These are phyloP conservation scores for Beris morrisii DNA, from an alignment of 2,888 invertebrate species.

Conservation along the genomic window DNA sequence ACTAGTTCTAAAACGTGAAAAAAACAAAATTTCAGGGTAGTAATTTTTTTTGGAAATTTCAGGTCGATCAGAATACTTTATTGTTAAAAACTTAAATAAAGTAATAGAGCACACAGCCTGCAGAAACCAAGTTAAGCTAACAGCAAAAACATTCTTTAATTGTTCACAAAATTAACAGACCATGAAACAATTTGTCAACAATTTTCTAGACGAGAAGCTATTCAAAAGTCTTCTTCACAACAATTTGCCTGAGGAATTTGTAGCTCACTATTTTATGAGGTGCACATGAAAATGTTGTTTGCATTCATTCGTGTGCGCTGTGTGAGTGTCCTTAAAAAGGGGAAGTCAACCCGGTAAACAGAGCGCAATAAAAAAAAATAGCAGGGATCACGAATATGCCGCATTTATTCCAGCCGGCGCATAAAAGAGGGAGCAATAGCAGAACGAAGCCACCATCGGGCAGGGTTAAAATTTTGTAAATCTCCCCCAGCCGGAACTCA, in stretches of 20 bases:
- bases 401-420: conserved; percentile 6
- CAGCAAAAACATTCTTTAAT: no score
- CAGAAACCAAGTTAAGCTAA: no score
- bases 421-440: conserved; percentile 7
- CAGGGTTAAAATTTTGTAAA: neutral
- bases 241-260: conserved; percentile 13
- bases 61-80: no score
- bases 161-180: no score
- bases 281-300: conserved; percentile 34
- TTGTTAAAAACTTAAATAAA: no score
- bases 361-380: neutral
- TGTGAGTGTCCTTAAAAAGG: neutral
- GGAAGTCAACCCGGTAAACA: neutral
- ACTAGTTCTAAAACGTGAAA: no score
- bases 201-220: no score
- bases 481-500: neutral
- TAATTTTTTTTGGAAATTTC: no score
- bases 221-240: no score
- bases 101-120: no score
- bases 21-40: no score
- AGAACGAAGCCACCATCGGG: conserved; percentile 7
- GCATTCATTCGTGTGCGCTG: conserved; percentile 9
- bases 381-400: conserved; percentile 22
- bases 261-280: conserved; percentile 34
- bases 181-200: no score